Evolutionary conservation across 2,888 invertebrate species (phyloP).

Genomic region (Leuctra nigra): DNA sequence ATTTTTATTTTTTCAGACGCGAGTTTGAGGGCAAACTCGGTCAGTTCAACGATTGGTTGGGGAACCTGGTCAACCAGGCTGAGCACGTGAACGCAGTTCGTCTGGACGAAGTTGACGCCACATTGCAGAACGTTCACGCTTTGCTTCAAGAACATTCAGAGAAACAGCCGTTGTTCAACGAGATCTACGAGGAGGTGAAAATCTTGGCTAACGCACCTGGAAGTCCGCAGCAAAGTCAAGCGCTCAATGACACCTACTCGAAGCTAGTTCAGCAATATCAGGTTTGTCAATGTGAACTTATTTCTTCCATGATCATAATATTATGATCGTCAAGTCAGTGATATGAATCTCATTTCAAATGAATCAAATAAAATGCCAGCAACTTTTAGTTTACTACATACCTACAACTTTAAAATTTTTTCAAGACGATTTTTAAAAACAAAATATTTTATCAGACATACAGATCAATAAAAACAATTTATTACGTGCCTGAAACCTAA

Average conservation of each 20-base stretch:
- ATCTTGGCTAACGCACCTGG: constrained; percentile 55
- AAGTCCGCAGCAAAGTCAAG: constrained; percentile 68
- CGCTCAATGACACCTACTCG: constrained; percentile 67
- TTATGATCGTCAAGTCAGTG: too few species aligned
- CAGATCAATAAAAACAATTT: too few species aligned
- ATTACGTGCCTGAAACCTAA: too few species aligned
- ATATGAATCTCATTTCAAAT: too few species aligned
- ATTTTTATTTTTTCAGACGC: constrained; percentile 58
- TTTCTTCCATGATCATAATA: neutral
- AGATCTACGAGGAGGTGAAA: constrained; percentile 78
- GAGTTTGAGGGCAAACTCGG: constrained; percentile 74
- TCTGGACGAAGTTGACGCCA: constrained; percentile 72
- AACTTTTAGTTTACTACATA: too few species aligned
- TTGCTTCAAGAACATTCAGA: constrained; percentile 80
- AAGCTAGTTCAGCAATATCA: constrained; percentile 71
- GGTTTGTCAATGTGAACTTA: constrained; percentile 33
- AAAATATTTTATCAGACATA: too few species aligned
- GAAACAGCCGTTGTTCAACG: constrained; percentile 68
- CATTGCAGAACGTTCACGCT: constrained; percentile 70
- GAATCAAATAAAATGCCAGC: too few species aligned
- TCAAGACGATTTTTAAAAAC: too few species aligned
- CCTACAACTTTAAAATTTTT: too few species aligned
- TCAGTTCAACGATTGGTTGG: constrained; percentile 75
- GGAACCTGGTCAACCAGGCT: constrained; percentile 61
- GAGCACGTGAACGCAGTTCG: constrained; percentile 74